Conservation (phyloP, 1,140 invertebrate genomes). For the Heliconius congener region DNA sequence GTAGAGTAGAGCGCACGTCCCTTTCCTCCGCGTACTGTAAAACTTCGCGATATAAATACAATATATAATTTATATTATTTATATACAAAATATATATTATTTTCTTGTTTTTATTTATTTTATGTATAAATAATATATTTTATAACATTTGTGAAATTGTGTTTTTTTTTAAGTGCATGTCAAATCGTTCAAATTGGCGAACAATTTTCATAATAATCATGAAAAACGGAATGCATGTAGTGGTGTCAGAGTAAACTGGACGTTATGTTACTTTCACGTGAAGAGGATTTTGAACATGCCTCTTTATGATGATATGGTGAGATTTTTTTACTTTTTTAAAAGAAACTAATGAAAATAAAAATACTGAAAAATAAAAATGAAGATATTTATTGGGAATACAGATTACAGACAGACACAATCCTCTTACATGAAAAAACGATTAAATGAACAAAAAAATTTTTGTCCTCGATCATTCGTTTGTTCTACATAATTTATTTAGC, state of each 20-base stretch:
- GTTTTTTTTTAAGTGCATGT: slow-evolving; percentile 15
- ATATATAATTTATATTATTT: background rate
- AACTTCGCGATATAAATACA: slow-evolving; percentile 7
- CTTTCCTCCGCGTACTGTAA: background rate
- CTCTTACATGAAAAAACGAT: too few relatives aligned
- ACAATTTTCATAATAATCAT: slow-evolving; percentile 28
- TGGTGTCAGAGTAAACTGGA: slow-evolving; percentile 63
- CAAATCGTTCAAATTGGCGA: background rate
- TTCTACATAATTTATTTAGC: too few relatives aligned
- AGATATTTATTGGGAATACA: too few relatives aligned
- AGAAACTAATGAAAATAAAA: background rate
- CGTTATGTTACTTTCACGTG: slow-evolving; percentile 68
- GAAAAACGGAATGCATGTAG: slow-evolving; percentile 47
- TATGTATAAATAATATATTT: background rate
- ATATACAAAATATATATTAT: background rate
- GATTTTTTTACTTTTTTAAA: slow-evolving; percentile 33
- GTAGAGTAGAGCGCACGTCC: background rate
- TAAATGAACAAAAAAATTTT: too few relatives aligned
- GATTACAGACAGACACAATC: too few relatives aligned
- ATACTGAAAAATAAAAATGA: too few relatives aligned
- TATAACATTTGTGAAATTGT: slow-evolving; percentile 16
- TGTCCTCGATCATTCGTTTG: too few relatives aligned
- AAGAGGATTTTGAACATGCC: slow-evolving; percentile 65
- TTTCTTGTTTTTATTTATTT: background rate
- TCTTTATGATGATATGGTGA: slow-evolving; percentile 76